These are phyloP conservation scores for Camponotus floridanus DNA, from an alignment of 1,140 invertebrate species.

Conservation along the genomic window DNA sequence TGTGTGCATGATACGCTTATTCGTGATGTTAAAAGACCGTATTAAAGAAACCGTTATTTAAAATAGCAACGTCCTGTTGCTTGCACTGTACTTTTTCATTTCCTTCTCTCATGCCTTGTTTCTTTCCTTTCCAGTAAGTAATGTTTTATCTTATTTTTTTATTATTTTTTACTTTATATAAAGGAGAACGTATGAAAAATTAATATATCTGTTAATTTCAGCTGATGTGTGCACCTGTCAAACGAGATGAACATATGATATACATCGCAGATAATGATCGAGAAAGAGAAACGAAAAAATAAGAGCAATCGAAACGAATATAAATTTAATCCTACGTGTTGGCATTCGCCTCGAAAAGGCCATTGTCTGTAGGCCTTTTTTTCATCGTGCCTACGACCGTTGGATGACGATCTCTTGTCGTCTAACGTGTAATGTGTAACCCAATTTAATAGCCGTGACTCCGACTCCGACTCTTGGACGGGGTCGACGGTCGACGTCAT, in stretches of 20 bases:
- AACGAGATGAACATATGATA: too few relatives aligned
- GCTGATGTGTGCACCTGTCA: too few relatives aligned
- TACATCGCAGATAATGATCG: too few relatives aligned
- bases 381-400: not conserved
- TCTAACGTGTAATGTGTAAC: not conserved
- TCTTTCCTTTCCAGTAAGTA: not conserved
- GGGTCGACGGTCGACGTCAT: not conserved
- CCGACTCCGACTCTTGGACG: not conserved
- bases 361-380: not conserved
- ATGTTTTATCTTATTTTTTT: not conserved
- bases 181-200: not conserved
- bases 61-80: not conserved
- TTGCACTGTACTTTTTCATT: not conserved
- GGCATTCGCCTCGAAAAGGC: not conserved
- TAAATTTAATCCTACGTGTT: not conserved
- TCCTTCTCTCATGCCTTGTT: not conserved
- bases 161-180: not conserved
- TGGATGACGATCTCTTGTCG: not conserved
- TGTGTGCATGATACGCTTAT: too few relatives aligned
- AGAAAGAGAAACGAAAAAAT: not conserved
- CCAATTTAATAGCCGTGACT: not conserved
- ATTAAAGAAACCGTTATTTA: slow-evolving; percentile 10
- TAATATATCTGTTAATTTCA: not conserved
- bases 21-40: not conserved
- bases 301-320: not conserved